Percentiles rank a stretch among this genome's conserved stretches.
Conservation (phyloP, 2,888 invertebrate genomes). For the Diaphora mendica region DNA sequence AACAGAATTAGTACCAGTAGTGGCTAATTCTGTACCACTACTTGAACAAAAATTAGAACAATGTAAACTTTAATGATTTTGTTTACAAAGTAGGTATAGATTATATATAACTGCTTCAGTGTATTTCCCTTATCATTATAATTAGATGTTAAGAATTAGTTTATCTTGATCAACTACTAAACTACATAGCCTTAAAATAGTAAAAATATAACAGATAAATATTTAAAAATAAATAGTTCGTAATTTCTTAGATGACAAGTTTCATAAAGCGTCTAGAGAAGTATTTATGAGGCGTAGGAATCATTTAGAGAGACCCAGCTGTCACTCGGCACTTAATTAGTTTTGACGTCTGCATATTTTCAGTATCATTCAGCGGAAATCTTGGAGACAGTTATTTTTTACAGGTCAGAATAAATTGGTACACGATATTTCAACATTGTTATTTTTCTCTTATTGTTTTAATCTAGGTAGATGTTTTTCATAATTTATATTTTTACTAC, state of each 20-base stretch:
- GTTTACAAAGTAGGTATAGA: not conserved
- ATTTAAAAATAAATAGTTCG: not conserved
- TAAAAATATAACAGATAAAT: not conserved
- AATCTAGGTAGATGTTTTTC: conserved; percentile 3
- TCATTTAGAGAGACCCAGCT: conserved; percentile 30
- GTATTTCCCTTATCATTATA: not conserved
- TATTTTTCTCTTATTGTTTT: conserved; percentile 17
- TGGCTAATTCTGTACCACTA: no score
- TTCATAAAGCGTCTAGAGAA: conserved; percentile 1
- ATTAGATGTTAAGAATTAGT: not conserved
- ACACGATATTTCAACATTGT: conserved; percentile 14
- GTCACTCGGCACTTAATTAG: conserved; percentile 46
- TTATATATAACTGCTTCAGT: not conserved
- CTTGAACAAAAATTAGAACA: not conserved
- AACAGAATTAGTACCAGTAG: not conserved
- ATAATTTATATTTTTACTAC: not conserved
- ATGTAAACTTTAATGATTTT: not conserved
- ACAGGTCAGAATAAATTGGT: conserved; percentile 18
- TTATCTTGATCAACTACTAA: not conserved
- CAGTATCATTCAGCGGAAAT: conserved; percentile 30
- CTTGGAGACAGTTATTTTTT: conserved; percentile 20
- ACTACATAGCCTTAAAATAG: no score
- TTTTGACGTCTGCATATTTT: conserved; percentile 46
- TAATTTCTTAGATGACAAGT: not conserved
- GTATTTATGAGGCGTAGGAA: conserved; percentile 32